Evolutionary conservation across 92 coral and sea anemone genomes (phyloP).

Genomic region (Palythoa grandis): DNA sequence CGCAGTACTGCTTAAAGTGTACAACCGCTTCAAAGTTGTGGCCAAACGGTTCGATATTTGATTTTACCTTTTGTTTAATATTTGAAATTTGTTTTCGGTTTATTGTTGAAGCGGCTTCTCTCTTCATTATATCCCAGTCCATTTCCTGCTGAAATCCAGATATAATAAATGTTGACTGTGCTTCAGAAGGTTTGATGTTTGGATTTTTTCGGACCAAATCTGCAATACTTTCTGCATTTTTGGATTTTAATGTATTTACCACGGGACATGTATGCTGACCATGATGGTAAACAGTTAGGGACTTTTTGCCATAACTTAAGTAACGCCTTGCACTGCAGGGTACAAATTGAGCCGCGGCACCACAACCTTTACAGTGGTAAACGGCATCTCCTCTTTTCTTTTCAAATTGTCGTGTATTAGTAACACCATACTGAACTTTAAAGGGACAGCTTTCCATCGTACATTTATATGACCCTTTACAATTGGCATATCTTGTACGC

Average conservation of each 20-base stretch:
- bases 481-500: conserved; percentile 62
- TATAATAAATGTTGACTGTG: conserved; percentile 47
- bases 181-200: conserved; percentile 60
- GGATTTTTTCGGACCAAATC: conserved; percentile 36
- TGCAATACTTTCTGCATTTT: conserved; percentile 27
- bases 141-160: conserved; percentile 39
- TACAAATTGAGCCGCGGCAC: conserved; percentile 44
- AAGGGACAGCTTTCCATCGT: conserved; percentile 51
- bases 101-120: conserved; percentile 50
- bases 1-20: conserved; percentile 29
- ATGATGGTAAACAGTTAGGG: conserved; percentile 51
- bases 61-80: not conserved
- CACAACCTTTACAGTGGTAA: conserved; percentile 56
- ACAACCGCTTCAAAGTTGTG: conserved; percentile 25
- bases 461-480: conserved; percentile 62
- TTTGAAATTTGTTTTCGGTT: conserved; percentile 52
- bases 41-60: not conserved
- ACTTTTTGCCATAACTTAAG: conserved; percentile 49
- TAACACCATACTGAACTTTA: conserved; percentile 60
- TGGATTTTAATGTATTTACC: not conserved
- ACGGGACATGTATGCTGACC: conserved; percentile 74
- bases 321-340: conserved; percentile 62
- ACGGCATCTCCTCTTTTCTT: conserved; percentile 4
- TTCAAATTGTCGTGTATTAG: conserved; percentile 63
- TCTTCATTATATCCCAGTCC: conserved; percentile 31